phyloP scores from a whole-genome alignment of 1,140 invertebrate species.

The Chrysoperla carnea region DNA sequence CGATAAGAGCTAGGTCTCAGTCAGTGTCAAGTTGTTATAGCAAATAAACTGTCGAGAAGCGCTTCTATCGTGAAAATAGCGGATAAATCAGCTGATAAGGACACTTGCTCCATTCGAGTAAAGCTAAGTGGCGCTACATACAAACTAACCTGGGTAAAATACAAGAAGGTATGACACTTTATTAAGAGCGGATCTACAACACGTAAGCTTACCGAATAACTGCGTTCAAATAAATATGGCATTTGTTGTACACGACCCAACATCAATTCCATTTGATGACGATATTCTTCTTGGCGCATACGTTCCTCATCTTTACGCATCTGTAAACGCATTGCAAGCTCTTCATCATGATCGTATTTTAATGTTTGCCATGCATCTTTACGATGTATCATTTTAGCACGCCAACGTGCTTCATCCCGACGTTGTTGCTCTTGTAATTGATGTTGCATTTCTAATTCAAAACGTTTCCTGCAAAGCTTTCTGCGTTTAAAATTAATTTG shows the following conservation, averaged over 20 bases:
- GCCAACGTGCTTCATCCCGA: conserved; percentile 31
- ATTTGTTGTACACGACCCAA: conserved; percentile 44
- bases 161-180: too few species aligned
- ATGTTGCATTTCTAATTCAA: conserved; percentile 40
- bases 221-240: conserved; percentile 42
- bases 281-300: conserved; percentile 42
- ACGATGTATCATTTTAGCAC: conserved; percentile 36
- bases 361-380: conserved; percentile 50
- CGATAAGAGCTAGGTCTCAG: too few species aligned
- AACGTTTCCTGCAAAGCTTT: conserved; percentile 28
- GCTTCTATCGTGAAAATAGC: too few species aligned
- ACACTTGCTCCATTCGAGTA: too few species aligned
- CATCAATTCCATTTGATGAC: conserved; percentile 52
- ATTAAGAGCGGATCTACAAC: too few species aligned
- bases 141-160: too few species aligned
- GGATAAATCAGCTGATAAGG: too few species aligned
- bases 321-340: conserved; percentile 41
- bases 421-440: conserved; percentile 35
- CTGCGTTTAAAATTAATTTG: not conserved
- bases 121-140: too few species aligned
- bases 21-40: too few species aligned
- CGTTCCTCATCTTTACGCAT: conserved; percentile 43
- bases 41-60: too few species aligned
- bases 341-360: conserved; percentile 45
- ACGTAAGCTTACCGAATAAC: too few species aligned